These are phyloP conservation scores for Muntiacus muntjak DNA, from an alignment of 2,113 vertebrate species.

Conservation along the genomic window DNA sequence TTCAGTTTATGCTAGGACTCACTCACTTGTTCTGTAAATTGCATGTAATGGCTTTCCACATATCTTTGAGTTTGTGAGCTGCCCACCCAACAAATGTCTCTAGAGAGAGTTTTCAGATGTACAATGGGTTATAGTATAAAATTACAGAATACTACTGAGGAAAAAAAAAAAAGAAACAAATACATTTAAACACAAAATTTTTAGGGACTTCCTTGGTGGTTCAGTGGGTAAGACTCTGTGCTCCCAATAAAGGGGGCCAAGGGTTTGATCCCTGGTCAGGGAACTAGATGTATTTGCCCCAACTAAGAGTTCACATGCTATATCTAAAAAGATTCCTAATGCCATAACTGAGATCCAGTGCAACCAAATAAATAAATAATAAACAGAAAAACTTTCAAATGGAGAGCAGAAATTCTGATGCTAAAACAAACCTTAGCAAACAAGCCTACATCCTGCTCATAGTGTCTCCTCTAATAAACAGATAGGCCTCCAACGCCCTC, in stretches of 20 bases:
- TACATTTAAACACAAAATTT: conserved; percentile 31
- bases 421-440: conserved; percentile 43
- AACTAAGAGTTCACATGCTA: background rate
- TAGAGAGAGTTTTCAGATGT: background rate
- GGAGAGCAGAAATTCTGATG: background rate
- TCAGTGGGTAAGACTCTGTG: background rate
- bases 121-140: background rate
- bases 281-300: background rate
- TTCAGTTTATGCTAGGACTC: background rate
- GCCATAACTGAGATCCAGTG: background rate
- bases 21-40: background rate
- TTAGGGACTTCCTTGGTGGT: background rate
- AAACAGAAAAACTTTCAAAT: conserved; percentile 1
- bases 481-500: background rate
- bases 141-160: background rate
- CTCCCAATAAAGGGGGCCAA: background rate
- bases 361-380: background rate
- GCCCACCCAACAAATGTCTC: background rate
- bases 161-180: background rate
- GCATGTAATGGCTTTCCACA: background rate
- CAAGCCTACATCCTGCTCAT: background rate
- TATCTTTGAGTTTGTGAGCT: background rate
- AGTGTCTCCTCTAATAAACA: background rate
- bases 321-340: background rate
- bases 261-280: rapidly evolving